A percentile compares a stretch with the other conserved stretches of the same genome.
Evolutionary conservation across 2,888 invertebrate genomes (phyloP).

Genomic region (Bursaphelenchus okinawaensis): DNA sequence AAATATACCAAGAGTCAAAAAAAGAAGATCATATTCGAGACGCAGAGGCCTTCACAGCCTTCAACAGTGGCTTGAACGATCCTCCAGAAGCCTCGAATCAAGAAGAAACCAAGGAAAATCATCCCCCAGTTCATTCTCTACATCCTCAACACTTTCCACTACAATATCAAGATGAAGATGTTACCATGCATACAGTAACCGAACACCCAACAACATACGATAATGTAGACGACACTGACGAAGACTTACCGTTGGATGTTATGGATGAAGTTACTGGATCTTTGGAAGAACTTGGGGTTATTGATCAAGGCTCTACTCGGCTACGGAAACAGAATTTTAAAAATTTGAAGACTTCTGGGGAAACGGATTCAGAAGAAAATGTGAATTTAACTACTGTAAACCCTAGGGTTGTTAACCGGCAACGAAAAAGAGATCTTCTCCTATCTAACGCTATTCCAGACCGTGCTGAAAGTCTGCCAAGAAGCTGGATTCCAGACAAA

Average conservation of each 20-base stretch:
- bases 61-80: no score
- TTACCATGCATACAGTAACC: not conserved
- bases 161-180: not conserved
- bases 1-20: no score
- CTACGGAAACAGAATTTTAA: no score
- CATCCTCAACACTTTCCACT: not conserved
- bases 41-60: no score
- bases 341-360: no score
- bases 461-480: slow-evolving; percentile 5
- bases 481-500: not conserved
- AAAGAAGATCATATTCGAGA: no score
- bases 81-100: no score
- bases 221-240: not conserved
- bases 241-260: not conserved
- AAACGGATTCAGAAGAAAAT: no score
- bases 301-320: not conserved
- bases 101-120: not conserved
- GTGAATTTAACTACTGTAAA: no score
- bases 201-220: not conserved
- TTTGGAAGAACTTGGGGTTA: not conserved
- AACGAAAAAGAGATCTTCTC: not conserved
- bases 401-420: not conserved
- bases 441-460: not conserved
- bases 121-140: no score
- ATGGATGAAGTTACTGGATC: not conserved